These are phyloP conservation scores for Ctenopoma multispine DNA, from an alignment of 2,797 vertebrate genomes.

Conservation along the genomic window DNA sequence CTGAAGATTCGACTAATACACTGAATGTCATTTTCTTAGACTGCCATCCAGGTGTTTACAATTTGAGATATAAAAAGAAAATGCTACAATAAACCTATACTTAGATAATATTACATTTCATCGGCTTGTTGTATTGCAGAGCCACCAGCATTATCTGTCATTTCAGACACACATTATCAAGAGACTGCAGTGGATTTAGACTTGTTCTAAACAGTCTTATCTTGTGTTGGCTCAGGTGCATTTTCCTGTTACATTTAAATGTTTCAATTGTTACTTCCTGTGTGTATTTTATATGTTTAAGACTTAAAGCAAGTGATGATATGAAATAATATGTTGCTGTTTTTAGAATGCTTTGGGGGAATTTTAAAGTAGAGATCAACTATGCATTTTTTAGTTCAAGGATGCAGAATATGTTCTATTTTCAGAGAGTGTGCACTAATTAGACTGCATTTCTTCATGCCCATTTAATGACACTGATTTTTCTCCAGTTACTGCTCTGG, in stretches of 20 bases:
- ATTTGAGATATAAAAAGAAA: too few species aligned
- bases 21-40: too few species aligned
- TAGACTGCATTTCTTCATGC: conserved; percentile 51
- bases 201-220: too few species aligned
- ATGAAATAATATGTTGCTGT: conserved; percentile 15
- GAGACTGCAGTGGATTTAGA: neutral
- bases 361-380: conserved; percentile 45
- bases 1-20: too few species aligned
- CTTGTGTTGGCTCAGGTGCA: neutral
- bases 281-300: too few species aligned
- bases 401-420: conserved; percentile 59
- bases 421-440: conserved; percentile 64
- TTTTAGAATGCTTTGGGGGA: conserved; percentile 14
- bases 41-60: too few species aligned
- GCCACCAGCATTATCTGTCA: neutral
- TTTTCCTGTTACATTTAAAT: neutral
- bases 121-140: neutral
- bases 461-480: conserved; percentile 37
- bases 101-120: neutral
- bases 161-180: neutral
- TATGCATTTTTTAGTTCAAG: conserved; percentile 50
- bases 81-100: neutral
- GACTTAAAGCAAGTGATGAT: conserved; percentile 24
- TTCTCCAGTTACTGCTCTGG: conserved; percentile 27
- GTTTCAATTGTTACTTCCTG: too few species aligned